Conservation (phyloP, 2,113 vertebrate genomes). For the Nannospalax galili region DNA sequence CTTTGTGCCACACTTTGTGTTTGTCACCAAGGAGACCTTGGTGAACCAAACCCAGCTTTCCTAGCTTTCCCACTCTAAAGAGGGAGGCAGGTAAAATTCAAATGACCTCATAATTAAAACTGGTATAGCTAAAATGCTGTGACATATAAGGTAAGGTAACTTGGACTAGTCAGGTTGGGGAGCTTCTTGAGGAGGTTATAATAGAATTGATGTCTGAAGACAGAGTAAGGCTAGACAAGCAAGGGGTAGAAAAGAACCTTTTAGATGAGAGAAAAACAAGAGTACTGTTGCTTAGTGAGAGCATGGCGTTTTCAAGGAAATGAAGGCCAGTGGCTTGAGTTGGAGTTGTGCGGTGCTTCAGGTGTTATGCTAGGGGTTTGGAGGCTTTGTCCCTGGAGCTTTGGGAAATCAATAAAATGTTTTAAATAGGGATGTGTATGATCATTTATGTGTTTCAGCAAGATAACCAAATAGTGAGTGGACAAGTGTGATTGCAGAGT, state of each 20-base stretch:
- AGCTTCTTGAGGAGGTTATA: too few relatives aligned
- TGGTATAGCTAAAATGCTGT: not conserved
- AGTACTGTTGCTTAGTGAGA: not conserved
- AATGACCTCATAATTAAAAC: not conserved
- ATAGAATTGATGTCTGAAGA: too few relatives aligned
- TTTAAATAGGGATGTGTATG: not conserved
- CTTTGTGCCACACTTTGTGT: not conserved
- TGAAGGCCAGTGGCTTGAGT: not conserved
- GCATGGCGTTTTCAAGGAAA: not conserved
- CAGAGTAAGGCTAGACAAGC: not conserved
- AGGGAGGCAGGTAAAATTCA: not conserved
- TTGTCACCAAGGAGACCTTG: not conserved
- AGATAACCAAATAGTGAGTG: not conserved
- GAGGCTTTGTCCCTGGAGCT: not conserved
- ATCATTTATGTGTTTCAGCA: conserved; percentile 43
- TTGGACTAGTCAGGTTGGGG: not conserved
- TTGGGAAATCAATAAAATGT: not conserved
- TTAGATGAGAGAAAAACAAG: not conserved
- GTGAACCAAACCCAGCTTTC: not conserved
- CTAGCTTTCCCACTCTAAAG: not conserved
- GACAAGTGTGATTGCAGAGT: not conserved
- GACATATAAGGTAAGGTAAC: not conserved
- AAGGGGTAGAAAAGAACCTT: not conserved
- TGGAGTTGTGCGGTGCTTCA: not conserved
- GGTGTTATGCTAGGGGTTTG: not conserved